phyloP scores from a whole-genome alignment of 2,888 invertebrate species.

The Brachyopa scutellaris region DNA sequence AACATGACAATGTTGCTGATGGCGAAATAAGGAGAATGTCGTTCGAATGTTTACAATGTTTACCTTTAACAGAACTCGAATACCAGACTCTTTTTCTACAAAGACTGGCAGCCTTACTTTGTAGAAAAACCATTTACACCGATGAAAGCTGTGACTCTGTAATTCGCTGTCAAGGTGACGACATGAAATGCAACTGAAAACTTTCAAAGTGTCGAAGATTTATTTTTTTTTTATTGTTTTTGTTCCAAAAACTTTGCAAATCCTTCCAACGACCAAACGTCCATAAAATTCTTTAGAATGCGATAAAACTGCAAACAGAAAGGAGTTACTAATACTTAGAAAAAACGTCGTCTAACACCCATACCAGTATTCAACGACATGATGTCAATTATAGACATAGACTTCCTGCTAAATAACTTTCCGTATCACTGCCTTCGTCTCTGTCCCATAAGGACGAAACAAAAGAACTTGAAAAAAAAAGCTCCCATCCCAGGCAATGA shows the following conservation, averaged over 20 bases:
- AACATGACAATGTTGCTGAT: too few relatives aligned
- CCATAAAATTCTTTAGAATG: neutral
- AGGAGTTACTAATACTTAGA: neutral
- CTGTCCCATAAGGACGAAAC: neutral
- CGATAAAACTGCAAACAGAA: neutral
- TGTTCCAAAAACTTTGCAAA: neutral
- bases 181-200: too few relatives aligned
- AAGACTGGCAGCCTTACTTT: too few relatives aligned
- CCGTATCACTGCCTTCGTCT: neutral
- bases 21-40: too few relatives aligned
- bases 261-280: neutral
- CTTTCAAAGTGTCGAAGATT: neutral
- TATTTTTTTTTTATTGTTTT: neutral
- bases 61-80: too few relatives aligned
- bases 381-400: conserved; percentile 32
- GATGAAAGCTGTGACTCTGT: too few relatives aligned
- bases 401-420: conserved; percentile 24
- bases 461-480: too few relatives aligned
- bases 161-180: too few relatives aligned
- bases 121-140: too few relatives aligned
- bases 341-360: neutral
- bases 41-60: too few relatives aligned
- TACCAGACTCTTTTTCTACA: too few relatives aligned
- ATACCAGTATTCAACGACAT: neutral
- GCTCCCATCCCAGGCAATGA: too few relatives aligned